These are phyloP conservation scores for Mixornis gularis DNA, from an alignment of 2,113 vertebrate species.

Conservation along the genomic window DNA sequence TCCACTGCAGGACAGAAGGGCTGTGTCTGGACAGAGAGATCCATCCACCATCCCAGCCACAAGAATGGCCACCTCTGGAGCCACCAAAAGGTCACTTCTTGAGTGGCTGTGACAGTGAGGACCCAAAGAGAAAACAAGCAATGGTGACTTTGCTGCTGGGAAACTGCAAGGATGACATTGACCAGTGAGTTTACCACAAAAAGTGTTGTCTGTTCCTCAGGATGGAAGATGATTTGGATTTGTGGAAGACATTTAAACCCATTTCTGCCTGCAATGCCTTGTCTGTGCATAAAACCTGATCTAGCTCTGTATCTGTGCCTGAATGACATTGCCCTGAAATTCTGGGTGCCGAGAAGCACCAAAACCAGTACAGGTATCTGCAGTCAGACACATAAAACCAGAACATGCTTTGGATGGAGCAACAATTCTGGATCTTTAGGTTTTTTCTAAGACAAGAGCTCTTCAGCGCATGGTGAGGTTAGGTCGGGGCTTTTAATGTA, in stretches of 20 bases:
- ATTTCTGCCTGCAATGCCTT: not conserved
- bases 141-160: accelerated
- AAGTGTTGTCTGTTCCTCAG: not conserved
- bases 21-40: not conserved
- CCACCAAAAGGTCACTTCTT: not conserved
- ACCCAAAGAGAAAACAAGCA: not conserved
- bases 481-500: not conserved
- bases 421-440: not conserved
- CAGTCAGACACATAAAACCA: not conserved
- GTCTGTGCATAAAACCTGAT: not conserved
- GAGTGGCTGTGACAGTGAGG: not conserved
- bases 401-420: not conserved
- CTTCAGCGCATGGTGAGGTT: not conserved
- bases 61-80: not conserved
- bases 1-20: not conserved
- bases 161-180: not conserved
- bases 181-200: not conserved
- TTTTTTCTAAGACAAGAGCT: not conserved
- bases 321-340: not conserved
- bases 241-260: not conserved
- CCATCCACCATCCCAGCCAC: not conserved
- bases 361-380: not conserved
- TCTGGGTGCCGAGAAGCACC: not conserved
- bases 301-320: not conserved
- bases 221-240: not conserved